Base-by-base conservation (phyloP, 2,113 vertebrate genomes). In the Otis tarda region DNA sequence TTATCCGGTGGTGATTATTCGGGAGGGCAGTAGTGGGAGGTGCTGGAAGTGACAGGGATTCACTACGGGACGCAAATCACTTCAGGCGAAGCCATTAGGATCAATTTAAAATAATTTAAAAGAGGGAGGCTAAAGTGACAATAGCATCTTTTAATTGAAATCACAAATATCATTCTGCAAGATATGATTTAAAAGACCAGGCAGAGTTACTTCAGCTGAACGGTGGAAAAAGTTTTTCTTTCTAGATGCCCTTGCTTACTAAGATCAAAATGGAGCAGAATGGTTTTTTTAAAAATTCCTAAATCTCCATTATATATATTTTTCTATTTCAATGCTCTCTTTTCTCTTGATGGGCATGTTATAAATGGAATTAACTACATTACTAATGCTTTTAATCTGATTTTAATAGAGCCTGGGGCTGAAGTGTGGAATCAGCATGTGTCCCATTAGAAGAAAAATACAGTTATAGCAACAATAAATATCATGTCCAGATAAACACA, bases 321-420 rank as follows among this genome's bases (percentile, higher is more conserved):
- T 97, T 70, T 64, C 75, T 86, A 21, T 90, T 96, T 95, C 92
- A 95, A 94, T 64, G 8, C 93, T 96, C 52, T 96, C 7, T 27
- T 94, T 92, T 94, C 83, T 93, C 45, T 70, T 91, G 87, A 86
- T 96, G 91, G 94, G 39, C 80, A 94, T 95, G 85, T 96, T 96
- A 94, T 91, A 97, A 97, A 94, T 94, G 61, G 74, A 97, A 97
- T 97, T 97, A 96, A 96, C 93, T 97, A 96, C 55, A 90, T 97
- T 97, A 94, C 68, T 96, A 96, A 96, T 94, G 86, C 76, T 97
- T 97, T 97, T 95, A 97, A 97, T 97, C 95, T 97, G 92, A 97
- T 97, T 98, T 98, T 97, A 97, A 91, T 97, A 73, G 94, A 37
- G 93, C 93, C 94, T 94, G 83, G 49, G 88, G 89, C 96, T 94